Conservation (phyloP, 2,113 vertebrate species). For the Callaeas wilsoni region DNA sequence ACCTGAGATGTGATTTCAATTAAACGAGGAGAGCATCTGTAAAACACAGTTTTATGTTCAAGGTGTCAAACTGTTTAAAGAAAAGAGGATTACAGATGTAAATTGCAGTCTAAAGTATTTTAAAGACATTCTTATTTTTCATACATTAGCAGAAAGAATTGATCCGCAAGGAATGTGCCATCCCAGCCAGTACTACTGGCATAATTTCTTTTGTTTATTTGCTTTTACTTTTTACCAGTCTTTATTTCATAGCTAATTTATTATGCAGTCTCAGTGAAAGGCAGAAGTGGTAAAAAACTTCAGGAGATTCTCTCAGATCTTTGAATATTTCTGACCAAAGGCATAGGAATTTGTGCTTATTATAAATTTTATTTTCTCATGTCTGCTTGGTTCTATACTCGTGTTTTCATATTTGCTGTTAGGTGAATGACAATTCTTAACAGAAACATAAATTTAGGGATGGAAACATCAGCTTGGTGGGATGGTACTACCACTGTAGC, state of each 20-base stretch:
- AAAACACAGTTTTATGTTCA: constrained; percentile 40
- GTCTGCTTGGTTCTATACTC: neutral
- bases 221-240: neutral
- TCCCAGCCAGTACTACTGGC: neutral
- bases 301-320: neutral
- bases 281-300: neutral
- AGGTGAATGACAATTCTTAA: neutral
- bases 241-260: neutral
- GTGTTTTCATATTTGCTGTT: neutral
- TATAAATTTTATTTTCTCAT: neutral
- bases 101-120: constrained; percentile 16
- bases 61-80: constrained; percentile 26
- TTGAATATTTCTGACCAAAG: neutral
- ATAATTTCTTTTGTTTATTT: neutral
- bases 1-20: constrained; percentile 72
- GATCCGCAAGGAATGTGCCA: neutral
- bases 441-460: neutral
- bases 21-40: constrained; percentile 50
- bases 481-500: neutral
- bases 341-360: neutral
- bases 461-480: neutral
- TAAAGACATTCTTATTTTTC: constrained; percentile 11
- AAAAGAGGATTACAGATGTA: constrained; percentile 40
- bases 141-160: neutral
- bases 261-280: neutral